Percentiles rank a stretch among this genome's conserved stretches.
Conservation (phyloP, 2,113 vertebrate genomes). For the Coptodon rendalli region DNA sequence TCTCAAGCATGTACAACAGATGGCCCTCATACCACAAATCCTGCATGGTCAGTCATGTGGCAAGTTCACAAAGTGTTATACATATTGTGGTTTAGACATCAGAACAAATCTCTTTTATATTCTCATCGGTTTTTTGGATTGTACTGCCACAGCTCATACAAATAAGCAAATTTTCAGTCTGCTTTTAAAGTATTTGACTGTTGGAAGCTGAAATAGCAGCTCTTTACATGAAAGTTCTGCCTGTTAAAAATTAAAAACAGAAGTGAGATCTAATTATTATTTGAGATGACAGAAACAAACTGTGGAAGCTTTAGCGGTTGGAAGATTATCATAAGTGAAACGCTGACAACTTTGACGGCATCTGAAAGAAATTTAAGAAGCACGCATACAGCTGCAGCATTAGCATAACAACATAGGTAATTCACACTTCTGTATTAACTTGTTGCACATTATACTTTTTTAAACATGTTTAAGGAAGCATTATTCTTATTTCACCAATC, state of each 20-base stretch:
- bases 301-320: background rate
- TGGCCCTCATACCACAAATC: background rate
- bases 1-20: constrained; percentile 6
- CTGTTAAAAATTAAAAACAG: background rate
- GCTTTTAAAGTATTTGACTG: background rate
- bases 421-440: background rate
- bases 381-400: background rate
- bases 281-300: background rate
- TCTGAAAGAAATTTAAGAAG: background rate
- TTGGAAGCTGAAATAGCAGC: background rate
- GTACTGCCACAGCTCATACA: background rate
- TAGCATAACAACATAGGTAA: background rate
- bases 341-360: background rate
- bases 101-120: background rate
- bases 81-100: background rate
- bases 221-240: background rate
- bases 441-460: background rate
- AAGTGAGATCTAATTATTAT: background rate
- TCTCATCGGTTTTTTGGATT: background rate
- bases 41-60: constrained; percentile 40
- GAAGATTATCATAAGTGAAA: background rate
- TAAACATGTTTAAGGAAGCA: background rate
- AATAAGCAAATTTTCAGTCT: background rate
- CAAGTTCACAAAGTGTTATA: background rate
- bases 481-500: background rate